Base-by-base conservation (phyloP, 2,797 vertebrate genomes). In the Synaphobranchus kaupii region DNA sequence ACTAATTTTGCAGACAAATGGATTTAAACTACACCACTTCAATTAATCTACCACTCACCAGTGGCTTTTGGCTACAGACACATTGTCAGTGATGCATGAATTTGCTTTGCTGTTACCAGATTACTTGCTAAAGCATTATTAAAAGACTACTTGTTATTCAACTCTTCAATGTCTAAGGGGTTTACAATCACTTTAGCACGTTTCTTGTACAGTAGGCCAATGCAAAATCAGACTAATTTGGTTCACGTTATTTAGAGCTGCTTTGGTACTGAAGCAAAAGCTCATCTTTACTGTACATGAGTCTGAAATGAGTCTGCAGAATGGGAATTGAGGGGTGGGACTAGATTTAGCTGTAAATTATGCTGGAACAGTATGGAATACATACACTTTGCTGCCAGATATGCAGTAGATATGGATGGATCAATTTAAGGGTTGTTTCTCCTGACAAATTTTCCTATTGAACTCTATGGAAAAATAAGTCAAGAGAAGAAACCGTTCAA, bases 21-120 rank as follows among this genome's bases (percentile, higher is more conserved):
- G 78, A 50, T 48, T 81, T 50, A 81, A 81, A 84, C 58, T 34
- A 60, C 56, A 58, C 13, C 17, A 6, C 17, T 44, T 84, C 83
- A 84, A 84, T 81, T 81, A 81, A 81, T 81, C 78, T 81, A n/a
- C 78, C 2, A 22, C 54, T 60, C 83, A 84, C 83, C 48, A 31
- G 81, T 47, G 58, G 58, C 86, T 34, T 22, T 52, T 52, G 47
- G 47, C 48, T 48, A 25, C 58, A 87, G 20, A 50, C 63, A 50
- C 48, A 84, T 48, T 48, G 60, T 20, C 81, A 25, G 20, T 15
- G 60, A 87, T 66, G 47, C 68, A 60, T 44, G 31, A 28, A 63
- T 58, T 44, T 28, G 34, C 25, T 47, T 78, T 22, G 12, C 73
- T 15, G 3, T 86, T 28, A 31, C 76, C 76, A 63, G 20, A 50